Evolutionary conservation across 2,113 vertebrate species (phyloP).

Genomic region (human (Homo sapiens)): GRCh38 chr3:21475501-21476000

Average conservation of each 20-base stretch:
- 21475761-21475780: not conserved
- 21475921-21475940: not conserved
- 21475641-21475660: not conserved
- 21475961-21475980: not conserved
- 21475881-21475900: not conserved
- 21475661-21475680: not conserved
- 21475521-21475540: not conserved
- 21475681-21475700: not conserved
- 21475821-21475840: not conserved
- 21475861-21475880: not conserved
- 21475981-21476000: not conserved
- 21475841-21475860: constrained; percentile 31
- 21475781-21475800: not conserved
- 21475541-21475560: not conserved
- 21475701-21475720: not conserved
- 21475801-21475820: constrained; percentile 9
- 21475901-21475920: not conserved
- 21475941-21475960: not conserved
- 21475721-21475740: not conserved
- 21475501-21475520: not conserved
- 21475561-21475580: not conserved
- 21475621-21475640: not conserved
- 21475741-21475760: not conserved
- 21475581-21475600: not conserved
- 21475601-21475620: not conserved